Conservation (phyloP, 2,113 vertebrate genomes). For the Theristicus caerulescens region DNA sequence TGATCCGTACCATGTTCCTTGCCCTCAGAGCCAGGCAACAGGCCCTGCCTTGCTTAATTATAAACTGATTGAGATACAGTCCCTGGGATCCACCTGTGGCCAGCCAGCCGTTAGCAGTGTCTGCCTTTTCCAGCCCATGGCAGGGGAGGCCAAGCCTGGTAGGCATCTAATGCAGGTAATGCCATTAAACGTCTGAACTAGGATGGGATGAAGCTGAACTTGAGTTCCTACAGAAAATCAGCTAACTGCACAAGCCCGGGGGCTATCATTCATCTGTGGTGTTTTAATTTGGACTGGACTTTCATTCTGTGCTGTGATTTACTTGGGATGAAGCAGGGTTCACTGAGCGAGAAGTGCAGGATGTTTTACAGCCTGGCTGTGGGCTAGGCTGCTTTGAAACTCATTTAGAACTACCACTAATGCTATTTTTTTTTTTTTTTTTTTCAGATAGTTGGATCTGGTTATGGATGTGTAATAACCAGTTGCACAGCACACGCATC, state of each 20-base stretch:
- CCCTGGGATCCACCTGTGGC: too few species aligned
- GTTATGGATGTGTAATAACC: not conserved
- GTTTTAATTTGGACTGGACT: not conserved
- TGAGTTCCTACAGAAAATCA: not conserved
- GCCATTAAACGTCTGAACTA: not conserved
- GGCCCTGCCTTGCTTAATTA: not conserved
- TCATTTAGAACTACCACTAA: not conserved
- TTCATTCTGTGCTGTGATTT: not conserved
- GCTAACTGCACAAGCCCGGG: not conserved
- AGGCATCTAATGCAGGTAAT: not conserved
- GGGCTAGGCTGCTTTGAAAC: not conserved
- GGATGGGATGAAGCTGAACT: not conserved
- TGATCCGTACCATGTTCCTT: not conserved
- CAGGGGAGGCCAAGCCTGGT: not conserved
- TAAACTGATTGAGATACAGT: not conserved
- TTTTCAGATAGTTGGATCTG: not conserved
- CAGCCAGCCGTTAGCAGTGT: not conserved
- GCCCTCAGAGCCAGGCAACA: not conserved
- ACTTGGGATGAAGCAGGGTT: not conserved
- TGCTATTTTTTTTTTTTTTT: not conserved
- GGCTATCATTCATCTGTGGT: not conserved
- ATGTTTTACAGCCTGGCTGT: constrained; percentile 8
- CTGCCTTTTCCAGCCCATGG: not conserved
- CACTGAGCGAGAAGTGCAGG: not conserved
- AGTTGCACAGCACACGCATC: accelerated